Base-by-base conservation (phyloP, 2,888 invertebrate genomes). In the Eurois occulta region DNA sequence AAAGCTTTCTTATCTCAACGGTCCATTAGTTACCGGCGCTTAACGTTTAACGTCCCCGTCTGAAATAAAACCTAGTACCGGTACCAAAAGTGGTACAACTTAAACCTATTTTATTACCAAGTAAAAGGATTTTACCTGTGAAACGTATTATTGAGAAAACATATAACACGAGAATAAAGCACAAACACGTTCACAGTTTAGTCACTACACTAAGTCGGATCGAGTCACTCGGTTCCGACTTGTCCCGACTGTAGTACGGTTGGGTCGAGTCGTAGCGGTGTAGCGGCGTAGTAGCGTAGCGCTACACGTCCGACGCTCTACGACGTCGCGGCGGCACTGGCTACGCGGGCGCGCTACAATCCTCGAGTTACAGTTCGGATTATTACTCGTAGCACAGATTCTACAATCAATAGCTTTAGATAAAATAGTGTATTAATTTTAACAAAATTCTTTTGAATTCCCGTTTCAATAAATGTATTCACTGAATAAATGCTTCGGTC, bases 361-460 rank as follows among this genome's bases (percentile, higher is more conserved):
- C 94, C 93, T 90, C 91, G 91, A 89, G 92, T 93, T 92, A 93
- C 93, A 92, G 91, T 94, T 94, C 91, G 93, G 94, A 95, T 94
- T 94, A 94, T 93, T 94, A 92, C 91, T 94, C 92, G 92, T 92
- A 95, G 94, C 94, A 94, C 93, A 94, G 95, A 96, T 96, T 96
- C 92, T 86, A 93, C 92, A 95, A 95, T 95, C 95, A 93, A 95
- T 95, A 95, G 91, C 90, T 91, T 93, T 92, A 90, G 88, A 91
- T 92, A 91, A 86, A 78, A 80, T 84, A 87, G 79, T 81, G 48
- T 81, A 86, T 79, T 77, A 52, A 81, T 84, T 75, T 76, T 48
- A 67, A 18, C 41, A 65, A 68, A 64, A 80, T 60, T 72, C 55
- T 76, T 72, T 84, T 74, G 41, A 62, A 78, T 74, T 66, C 5